Percentiles rank a stretch among this genome's conserved stretches.
Evolutionary conservation across 2,888 invertebrate genomes (phyloP).

Genomic region (Dysmachus trigonus): DNA sequence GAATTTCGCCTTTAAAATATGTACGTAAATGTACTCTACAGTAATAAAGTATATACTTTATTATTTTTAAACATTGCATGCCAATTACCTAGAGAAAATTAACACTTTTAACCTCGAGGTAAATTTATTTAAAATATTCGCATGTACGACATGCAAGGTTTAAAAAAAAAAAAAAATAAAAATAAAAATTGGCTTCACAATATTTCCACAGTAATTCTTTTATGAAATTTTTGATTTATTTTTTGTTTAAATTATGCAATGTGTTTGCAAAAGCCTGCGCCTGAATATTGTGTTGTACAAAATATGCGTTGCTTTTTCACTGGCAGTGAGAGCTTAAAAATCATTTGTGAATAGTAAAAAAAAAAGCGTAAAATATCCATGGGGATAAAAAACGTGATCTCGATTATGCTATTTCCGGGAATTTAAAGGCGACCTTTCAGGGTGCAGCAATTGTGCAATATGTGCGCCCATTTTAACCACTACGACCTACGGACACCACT

Average conservation of each 20-base stretch:
- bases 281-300: background rate
- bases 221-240: background rate
- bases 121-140: background rate
- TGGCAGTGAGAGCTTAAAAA: background rate
- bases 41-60: background rate
- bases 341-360: background rate
- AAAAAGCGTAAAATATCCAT: background rate
- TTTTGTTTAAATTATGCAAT: background rate
- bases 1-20: too few relatives aligned
- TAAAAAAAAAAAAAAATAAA: background rate
- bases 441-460: background rate
- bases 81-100: background rate
- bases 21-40: background rate
- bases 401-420: background rate
- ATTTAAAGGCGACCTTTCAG: background rate
- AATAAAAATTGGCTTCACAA: background rate
- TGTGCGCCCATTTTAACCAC: conserved; percentile 5
- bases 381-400: background rate
- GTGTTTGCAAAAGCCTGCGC: background rate
- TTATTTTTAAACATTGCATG: background rate
- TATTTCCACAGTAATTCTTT: background rate
- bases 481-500: background rate
- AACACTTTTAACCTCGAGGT: background rate
- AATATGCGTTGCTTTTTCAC: background rate
- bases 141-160: background rate